Conservation (phyloP, 2,113 vertebrate species). For the Xiphophorus hellerii region DNA sequence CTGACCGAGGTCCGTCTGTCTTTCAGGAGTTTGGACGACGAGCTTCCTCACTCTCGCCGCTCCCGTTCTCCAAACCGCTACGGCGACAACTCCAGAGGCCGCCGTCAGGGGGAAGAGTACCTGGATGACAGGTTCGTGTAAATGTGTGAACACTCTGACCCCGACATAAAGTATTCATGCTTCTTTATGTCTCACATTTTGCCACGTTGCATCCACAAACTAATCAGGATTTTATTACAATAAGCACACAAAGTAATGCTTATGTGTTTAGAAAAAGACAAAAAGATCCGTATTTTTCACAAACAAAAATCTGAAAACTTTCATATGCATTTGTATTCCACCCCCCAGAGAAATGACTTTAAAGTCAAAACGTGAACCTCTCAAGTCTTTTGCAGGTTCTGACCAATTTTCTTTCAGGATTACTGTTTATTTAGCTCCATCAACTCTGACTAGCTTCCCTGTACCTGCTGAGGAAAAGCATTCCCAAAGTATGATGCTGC, state of each 20-base stretch:
- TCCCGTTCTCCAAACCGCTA: slow-evolving; percentile 94
- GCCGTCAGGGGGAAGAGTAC: slow-evolving; percentile 74
- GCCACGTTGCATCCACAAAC: no score
- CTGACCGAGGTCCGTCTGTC: slow-evolving; percentile 8
- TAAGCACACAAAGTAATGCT: no score
- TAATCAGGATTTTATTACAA: no score
- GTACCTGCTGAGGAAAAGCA: not conserved
- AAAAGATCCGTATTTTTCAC: no score
- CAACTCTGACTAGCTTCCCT: not conserved
- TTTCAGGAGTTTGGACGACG: slow-evolving; percentile 95
- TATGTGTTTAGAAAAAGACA: no score
- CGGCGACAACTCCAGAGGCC: slow-evolving; percentile 87
- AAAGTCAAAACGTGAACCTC: no score
- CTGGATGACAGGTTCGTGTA: slow-evolving; percentile 78
- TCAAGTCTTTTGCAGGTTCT: not conserved
- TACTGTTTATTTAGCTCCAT: not conserved
- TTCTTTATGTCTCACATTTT: not conserved
- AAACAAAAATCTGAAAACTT: no score
- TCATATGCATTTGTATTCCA: no score
- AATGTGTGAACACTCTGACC: slow-evolving; percentile 1
- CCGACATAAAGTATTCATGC: not conserved
- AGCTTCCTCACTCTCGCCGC: slow-evolving; percentile 91
- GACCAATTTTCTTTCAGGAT: not conserved
- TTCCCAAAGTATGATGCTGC: not conserved
- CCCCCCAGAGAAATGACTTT: not conserved